A percentile compares a stretch with the other conserved stretches of the same genome.
Evolutionary conservation across 2,888 invertebrate genomes (phyloP).

Genomic region (Electrophaes corylata): DNA sequence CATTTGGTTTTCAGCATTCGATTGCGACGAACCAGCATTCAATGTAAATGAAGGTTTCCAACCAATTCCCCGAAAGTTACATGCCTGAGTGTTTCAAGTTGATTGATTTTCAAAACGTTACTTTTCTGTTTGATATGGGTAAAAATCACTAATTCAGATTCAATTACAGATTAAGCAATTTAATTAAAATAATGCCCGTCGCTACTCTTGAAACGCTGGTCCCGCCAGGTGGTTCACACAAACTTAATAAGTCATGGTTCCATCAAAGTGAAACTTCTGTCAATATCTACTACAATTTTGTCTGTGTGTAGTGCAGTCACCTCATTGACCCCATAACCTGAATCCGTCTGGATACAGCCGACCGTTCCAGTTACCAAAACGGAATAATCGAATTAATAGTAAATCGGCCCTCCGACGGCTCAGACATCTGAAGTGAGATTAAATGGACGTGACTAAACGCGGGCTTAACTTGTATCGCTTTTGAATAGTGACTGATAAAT

Average conservation of each 20-base stretch:
- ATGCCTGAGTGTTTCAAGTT: neutral
- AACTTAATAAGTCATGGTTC: neutral
- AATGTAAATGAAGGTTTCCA: neutral
- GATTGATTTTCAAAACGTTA: too few species aligned
- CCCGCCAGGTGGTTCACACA: neutral
- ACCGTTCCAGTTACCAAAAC: constrained; percentile 43
- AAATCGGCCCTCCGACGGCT: constrained; percentile 30
- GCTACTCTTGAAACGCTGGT: neutral
- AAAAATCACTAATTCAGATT: too few species aligned
- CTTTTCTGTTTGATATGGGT: too few species aligned
- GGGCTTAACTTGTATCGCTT: neutral
- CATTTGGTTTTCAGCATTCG: constrained; percentile 14
- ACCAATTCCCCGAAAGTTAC: neutral
- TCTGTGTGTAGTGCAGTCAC: constrained; percentile 15
- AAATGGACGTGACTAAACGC: constrained; percentile 1
- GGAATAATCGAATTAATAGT: constrained; percentile 48
- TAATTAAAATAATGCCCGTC: too few species aligned
- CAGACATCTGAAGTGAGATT: constrained; percentile 1
- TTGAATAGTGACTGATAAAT: neutral
- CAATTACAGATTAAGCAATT: too few species aligned
- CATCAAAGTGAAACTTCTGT: constrained; percentile 8
- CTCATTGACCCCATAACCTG: constrained; percentile 56
- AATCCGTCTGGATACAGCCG: constrained; percentile 50
- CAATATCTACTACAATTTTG: neutral
- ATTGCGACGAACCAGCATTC: neutral